These are phyloP conservation scores for Crenichthys baileyi DNA, from an alignment of 2,797 vertebrate genomes.

Conservation along the genomic window DNA sequence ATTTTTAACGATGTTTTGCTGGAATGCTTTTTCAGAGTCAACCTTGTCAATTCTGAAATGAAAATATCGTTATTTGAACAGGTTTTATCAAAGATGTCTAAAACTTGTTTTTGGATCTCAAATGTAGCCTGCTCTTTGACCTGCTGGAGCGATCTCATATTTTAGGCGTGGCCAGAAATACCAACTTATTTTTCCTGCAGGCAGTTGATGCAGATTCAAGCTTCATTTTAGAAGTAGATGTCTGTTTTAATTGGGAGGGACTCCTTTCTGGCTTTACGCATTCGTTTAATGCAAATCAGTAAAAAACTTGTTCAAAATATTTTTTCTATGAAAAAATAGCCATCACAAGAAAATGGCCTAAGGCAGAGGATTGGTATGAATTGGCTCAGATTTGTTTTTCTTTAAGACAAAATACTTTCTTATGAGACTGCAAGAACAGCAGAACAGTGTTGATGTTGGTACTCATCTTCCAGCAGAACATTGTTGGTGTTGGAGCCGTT, in stretches of 20 bases:
- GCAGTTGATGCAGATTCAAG: not conserved
- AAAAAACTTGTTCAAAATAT: too few species aligned
- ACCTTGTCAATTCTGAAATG: not conserved
- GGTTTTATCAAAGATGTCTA: not conserved
- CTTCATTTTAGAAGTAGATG: not conserved
- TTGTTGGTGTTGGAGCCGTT: slow-evolving; percentile 41
- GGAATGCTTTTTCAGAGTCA: not conserved
- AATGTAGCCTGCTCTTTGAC: not conserved
- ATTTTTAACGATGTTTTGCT: not conserved
- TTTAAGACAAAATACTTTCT: too few species aligned
- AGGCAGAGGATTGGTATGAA: too few species aligned
- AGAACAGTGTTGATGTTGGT: not conserved
- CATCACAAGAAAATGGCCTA: too few species aligned
- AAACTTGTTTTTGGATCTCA: not conserved
- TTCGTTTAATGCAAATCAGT: not conserved
- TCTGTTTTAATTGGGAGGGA: not conserved
- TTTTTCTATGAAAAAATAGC: too few species aligned
- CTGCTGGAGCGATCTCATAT: not conserved
- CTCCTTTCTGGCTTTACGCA: not conserved
- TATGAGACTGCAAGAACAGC: too few species aligned
- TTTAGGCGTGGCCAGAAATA: not conserved
- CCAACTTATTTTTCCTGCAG: not conserved
- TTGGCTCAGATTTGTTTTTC: too few species aligned
- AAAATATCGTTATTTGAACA: not conserved
- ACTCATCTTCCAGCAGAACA: not conserved